Base-by-base conservation (phyloP, 1,140 invertebrate genomes). In the Drosophila takahashii region DNA sequence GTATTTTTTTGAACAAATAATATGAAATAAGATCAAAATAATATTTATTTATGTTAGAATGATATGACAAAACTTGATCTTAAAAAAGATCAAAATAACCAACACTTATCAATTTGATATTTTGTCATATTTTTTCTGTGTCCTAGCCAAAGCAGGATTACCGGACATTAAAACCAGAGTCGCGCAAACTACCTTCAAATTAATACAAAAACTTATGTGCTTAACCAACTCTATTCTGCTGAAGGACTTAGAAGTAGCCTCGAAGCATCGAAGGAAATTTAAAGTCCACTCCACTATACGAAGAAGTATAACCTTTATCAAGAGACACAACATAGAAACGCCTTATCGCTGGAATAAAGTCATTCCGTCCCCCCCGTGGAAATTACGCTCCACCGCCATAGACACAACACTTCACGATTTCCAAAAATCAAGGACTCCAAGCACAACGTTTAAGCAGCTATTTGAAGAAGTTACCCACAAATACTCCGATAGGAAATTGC, bases 81-180 rank as follows among this genome's bases (percentile, higher is more conserved):
- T n/a, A n/a, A n/a, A n/a, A n/a, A n/a, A n/a, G n/a, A n/a, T n/a
- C n/a, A n/a, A n/a, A n/a, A n/a, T n/a, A n/a, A n/a, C n/a, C n/a
- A n/a, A n/a, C n/a, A n/a, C n/a, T n/a, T n/a, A n/a, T n/a, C n/a
- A n/a, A n/a, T n/a, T n/a, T n/a, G n/a, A n/a, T n/a, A n/a, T n/a
- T n/a, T n/a, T n/a, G n/a, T n/a, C n/a, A n/a, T n/a, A n/a, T n/a
- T n/a, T n/a, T n/a, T n/a, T n/a, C n/a, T n/a, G n/a, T n/a, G n/a
- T n/a, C 6, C 50, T 54, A 2, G 51, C 61, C 32, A 42, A 66
- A 42, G 34, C 62, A 10, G 52, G 62, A 26, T 44, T 65, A 3
- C 52, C 27, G 7, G 58, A 61, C 10, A 34, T 61, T 18, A 32
- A 42, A 52, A 22, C n/a, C 34, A 51, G 36, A 61, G 58, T 50